Base-by-base conservation (phyloP, 2,888 invertebrate genomes). In the Tyria jacobaeae region DNA sequence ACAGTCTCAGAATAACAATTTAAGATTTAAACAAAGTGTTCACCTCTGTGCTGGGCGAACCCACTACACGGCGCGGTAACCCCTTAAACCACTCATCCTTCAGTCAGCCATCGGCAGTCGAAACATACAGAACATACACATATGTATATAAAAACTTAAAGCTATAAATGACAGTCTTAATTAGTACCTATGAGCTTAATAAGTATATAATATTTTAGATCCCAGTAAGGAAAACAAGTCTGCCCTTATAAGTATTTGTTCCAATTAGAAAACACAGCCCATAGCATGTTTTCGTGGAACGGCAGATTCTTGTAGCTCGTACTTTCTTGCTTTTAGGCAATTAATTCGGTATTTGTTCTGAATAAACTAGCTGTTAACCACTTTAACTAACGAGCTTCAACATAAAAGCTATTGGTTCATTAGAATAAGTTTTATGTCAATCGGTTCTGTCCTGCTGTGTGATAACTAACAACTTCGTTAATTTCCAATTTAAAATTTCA, bases 261-360 rank as follows among this genome's bases (percentile, higher is more conserved):
- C 82, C 78, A 84, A 85, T 85, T 86, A 85, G 83, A 88, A 86
- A 85, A 82, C 81, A 82, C 72, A 71, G 66, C 66, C 71, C 52
- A 66, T 65, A 62, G 64, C 78, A 70, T 71, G 80, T 79, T 80
- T 80, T 75, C 75, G 68, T 71, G 67, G 68, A 70, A 74, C 66
- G 63, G 77, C 67, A 70, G 68, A 81, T 79, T 80, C 76, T 73
- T 68, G 75, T 73, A 73, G 68, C 79, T 74, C 71, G 70, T 78
- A 75, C 64, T 66, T 64, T 57, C 41, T 57, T 41, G 44, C 60
- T 59, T 75, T 71, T 73, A 64, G 60, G 68, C 68, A 54, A 73
- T 75, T 74, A 75, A 73, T 62, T 65, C 50, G 58, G 59, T 51
- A 48, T 55, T 60, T 64, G 59, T 69, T 65, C 52, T 57, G 50